Evolutionary conservation across 2,888 invertebrate genomes (phyloP), one percentile per base, ranked within the genome.

Genomic region (Aphelenchoides bicaudatus): DNA sequence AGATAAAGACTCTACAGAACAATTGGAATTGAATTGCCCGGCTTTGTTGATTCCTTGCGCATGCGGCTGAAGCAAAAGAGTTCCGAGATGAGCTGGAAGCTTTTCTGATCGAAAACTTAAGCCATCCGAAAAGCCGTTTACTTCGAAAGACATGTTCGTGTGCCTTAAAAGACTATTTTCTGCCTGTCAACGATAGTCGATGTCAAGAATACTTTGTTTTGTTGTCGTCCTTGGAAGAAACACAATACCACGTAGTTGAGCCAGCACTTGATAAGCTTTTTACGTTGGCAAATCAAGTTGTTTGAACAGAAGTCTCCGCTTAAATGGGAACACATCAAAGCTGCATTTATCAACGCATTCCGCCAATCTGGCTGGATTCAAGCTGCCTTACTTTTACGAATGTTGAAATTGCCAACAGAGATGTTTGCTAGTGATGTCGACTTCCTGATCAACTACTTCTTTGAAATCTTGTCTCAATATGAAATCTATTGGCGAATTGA

Each of bases 231-330:
- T 19, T 51, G 31, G 52, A 51, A 16, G 52, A 51, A 38, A 34
- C 52, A 16, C 52, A 51, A 23, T 51, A 25, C 52, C 52, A 51
- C 25, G 25, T 51, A 38, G 25, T 51, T 51, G 52, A 51, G 19
- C 52, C 52, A 21, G 37, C 25, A 6, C 52, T 51, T 3, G 21
- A 37, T 6, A 51, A 51, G 21, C 37, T 51, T 6, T 19, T n/a
- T 10, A 8, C 19, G 13, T 19, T 51, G 43, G 2, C 2, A n/a
- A 21, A n/a, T 2, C 13, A 34, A 2, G 21, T 51, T 10, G 37
- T 38, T 8, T 13, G 19, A 34, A 51, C 19, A 19, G 10, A 25
- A 43, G 10, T 43, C 21, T 25, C 43, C 43, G 23, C 37, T 51
- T 19, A 34, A 13, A 16, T 51, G 52, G 52, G 19, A 16, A 10